Evolutionary conservation across 2,797 vertebrate species (phyloP).

Genomic region (Labeo calbasu): DNA sequence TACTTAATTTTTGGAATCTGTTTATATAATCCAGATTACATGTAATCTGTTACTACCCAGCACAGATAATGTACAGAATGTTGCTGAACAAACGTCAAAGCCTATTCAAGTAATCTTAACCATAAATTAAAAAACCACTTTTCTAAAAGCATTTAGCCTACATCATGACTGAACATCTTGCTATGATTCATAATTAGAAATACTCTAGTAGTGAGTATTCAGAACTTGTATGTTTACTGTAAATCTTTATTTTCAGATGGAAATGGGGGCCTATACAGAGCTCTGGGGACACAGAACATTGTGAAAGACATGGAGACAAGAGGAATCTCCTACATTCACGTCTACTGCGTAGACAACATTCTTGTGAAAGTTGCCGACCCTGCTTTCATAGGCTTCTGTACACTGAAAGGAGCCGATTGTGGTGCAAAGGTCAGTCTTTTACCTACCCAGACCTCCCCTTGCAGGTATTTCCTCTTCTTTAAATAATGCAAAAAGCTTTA

Average conservation of each 20-base stretch:
- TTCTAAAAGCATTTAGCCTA: not conserved
- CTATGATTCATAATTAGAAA: not conserved
- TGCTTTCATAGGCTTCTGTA: constrained; percentile 92
- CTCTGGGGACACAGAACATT: constrained; percentile 85
- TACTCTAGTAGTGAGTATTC: not conserved
- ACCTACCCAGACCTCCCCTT: not conserved
- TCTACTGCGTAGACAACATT: constrained; percentile 98
- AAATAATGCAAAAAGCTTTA: not conserved
- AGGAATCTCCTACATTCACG: constrained; percentile 85
- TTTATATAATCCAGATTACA: too few species aligned
- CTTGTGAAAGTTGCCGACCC: constrained; percentile 97
- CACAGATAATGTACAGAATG: not conserved
- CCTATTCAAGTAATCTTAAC: not conserved
- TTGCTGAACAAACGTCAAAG: not conserved
- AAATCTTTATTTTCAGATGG: constrained; percentile 80
- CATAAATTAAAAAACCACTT: too few species aligned
- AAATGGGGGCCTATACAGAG: constrained; percentile 94
- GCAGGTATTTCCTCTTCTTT: not conserved
- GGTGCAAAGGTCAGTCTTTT: constrained; percentile 89
- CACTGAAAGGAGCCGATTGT: constrained; percentile 91
- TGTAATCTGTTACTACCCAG: too few species aligned
- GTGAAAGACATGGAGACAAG: constrained; percentile 88
- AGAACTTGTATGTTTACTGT: not conserved
- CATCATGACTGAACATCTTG: not conserved
- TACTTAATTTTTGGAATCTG: too few species aligned